Conservation (phyloP, 1,140 invertebrate genomes). For the Dreissena polymorpha region DNA sequence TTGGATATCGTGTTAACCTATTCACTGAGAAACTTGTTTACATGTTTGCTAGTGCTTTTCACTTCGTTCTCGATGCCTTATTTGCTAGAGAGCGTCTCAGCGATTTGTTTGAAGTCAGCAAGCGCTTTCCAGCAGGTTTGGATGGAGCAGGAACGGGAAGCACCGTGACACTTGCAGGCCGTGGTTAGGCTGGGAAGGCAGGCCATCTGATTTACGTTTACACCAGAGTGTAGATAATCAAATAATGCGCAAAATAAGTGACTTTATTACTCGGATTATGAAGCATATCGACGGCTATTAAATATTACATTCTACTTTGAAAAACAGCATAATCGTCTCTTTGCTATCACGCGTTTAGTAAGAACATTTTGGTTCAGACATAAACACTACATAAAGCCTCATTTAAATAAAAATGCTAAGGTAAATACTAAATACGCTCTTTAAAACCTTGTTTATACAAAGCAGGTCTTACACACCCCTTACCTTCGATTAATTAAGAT, state of each 20-base stretch:
- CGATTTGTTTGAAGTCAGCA: constrained; percentile 91
- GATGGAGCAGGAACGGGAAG: constrained; percentile 96
- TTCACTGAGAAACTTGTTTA: constrained; percentile 70
- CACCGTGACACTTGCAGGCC: constrained; percentile 96
- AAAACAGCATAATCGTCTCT: no score
- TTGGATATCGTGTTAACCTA: constrained; percentile 76
- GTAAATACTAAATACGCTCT: no score
- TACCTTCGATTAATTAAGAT: no score
- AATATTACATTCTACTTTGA: no score
- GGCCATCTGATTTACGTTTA: no score
- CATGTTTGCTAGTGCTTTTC: constrained; percentile 80
- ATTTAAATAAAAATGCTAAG: no score
- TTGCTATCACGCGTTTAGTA: no score
- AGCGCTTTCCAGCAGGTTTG: constrained; percentile 97
- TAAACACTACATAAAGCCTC: no score
- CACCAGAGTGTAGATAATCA: not conserved
- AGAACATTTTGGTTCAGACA: no score
- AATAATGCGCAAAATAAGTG: not conserved
- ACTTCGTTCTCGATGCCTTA: constrained; percentile 88
- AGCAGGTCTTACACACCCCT: no score
- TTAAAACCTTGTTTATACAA: no score
- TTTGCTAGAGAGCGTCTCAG: constrained; percentile 89
- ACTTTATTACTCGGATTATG: not conserved
- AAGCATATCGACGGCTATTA: not conserved
- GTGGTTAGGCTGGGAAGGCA: constrained; percentile 80